Base-by-base conservation (phyloP, 2,797 vertebrate species). In the Anguilla marmorata region DNA sequence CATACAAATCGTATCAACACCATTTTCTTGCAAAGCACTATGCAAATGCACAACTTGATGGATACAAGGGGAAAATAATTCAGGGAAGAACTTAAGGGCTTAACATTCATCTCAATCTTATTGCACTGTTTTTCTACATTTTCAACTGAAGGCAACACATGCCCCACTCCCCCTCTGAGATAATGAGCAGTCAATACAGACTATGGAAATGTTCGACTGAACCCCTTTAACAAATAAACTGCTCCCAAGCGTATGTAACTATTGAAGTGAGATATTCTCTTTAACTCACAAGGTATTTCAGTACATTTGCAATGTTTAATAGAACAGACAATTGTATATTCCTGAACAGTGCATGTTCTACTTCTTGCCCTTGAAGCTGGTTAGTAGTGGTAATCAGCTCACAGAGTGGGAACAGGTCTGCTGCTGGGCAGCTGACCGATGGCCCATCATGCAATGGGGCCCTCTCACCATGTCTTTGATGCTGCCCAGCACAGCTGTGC, bases 401-500 rank as follows among this genome's bases (percentile, higher is more conserved):
- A 27, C 4, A 72, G 66, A 27, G n/a, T 8, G 66, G 11, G 24
- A 1, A 30, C 66, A 30, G 27, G 66, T 72, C 2, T 30, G 27
- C 27, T 9, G 60, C 12, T 63, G 12, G 60, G 21, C 60, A 21
- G 63, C 63, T 69, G n/a, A n/a, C 63, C 6, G 63, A n/a, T 69
- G 8, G 21, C 24, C 63, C 27, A 12, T 30, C 7, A 72, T 72
- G 69, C 69, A 72, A 12, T 9, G n/a, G 69, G 69, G 9, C 60
- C 87, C 21, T 90, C 92, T 93, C 91, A 96, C 96, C 94, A 89
- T 76, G 86, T 92, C 85, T 87, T 92, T 96, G 86, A 96, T 88
- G 92, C 93, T 95, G 76, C 94, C 96, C 84, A 96, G 92, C 80
- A 96, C 92, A 0, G 95, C 95, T 0, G 94, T 93, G 74, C 93